phyloP scores from a whole-genome alignment of 2,797 vertebrate species.

The Mallotus villosus region DNA sequence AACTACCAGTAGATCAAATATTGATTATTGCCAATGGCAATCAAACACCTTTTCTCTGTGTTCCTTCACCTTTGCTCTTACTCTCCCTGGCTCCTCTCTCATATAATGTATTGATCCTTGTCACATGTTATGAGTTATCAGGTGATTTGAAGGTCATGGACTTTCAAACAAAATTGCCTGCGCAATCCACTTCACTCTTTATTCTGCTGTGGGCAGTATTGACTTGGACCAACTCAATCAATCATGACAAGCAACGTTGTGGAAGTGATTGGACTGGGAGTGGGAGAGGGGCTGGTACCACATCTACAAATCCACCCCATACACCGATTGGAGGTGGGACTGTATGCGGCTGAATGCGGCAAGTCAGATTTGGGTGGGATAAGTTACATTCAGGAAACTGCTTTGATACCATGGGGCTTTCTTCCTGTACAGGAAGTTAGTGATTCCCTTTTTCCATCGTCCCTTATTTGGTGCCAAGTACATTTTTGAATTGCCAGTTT shows the following conservation, averaged over 20 bases:
- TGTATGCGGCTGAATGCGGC: not conserved
- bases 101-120: constrained; percentile 59
- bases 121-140: constrained; percentile 59
- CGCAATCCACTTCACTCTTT: constrained; percentile 46
- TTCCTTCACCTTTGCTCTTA: constrained; percentile 17
- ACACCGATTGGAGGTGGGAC: not conserved
- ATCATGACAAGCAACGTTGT: constrained; percentile 55
- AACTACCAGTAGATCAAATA: not conserved
- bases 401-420: no score
- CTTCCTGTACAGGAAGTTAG: not conserved
- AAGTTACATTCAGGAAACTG: no score
- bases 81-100: constrained; percentile 24
- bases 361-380: not conserved
- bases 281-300: constrained; percentile 3
- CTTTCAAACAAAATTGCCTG: constrained; percentile 56
- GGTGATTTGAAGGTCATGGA: constrained; percentile 64
- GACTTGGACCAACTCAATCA: constrained; percentile 64
- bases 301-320: constrained; percentile 13
- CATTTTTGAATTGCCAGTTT: not conserved
- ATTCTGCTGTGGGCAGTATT: constrained; percentile 53
- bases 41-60: not conserved
- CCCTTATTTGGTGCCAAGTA: no score
- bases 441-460: no score
- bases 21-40: not conserved
- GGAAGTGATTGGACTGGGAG: not conserved